Conservation (phyloP, 2,113 vertebrate species). For the Dolichallabes microphthalmus region DNA sequence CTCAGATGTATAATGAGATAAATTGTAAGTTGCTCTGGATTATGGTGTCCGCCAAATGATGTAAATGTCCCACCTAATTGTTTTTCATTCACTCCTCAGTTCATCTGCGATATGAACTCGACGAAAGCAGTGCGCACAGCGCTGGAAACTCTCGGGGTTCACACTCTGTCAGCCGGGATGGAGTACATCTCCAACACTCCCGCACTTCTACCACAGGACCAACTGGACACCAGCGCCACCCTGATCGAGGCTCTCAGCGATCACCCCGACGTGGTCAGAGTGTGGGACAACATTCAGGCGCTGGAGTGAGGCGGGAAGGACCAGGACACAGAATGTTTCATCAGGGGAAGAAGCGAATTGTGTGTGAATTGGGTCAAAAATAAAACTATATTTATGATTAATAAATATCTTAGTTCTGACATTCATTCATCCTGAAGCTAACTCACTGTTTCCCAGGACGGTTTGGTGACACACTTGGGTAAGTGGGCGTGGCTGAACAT, state of each 20-base stretch:
- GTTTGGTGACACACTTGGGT: not conserved
- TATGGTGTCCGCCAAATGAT: no score
- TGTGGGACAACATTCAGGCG: conserved; percentile 83
- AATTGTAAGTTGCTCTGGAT: no score
- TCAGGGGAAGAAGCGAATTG: not conserved
- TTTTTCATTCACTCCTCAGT: conserved; percentile 65
- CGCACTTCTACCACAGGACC: conserved; percentile 64
- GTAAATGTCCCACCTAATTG: no score
- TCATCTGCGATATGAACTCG: conserved; percentile 75
- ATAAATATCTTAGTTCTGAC: not conserved
- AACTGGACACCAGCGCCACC: conserved; percentile 69
- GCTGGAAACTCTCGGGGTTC: conserved; percentile 73
- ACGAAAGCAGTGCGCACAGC: conserved; percentile 70
- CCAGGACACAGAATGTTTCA: not conserved
- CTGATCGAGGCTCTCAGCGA: conserved; percentile 75
- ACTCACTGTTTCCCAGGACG: not conserved
- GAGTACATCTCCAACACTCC: conserved; percentile 75
- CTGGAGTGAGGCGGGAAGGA: conserved; percentile 52
- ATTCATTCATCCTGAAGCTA: not conserved
- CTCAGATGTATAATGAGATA: no score
- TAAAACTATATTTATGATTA: conserved; percentile 11
- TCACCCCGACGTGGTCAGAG: conserved; percentile 73
- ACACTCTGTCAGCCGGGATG: conserved; percentile 65
- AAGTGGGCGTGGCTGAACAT: not conserved
- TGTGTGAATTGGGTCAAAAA: not conserved